These are phyloP conservation scores for Pectinophora gossypiella DNA, from an alignment of 1,140 invertebrate genomes.

Conservation along the genomic window DNA sequence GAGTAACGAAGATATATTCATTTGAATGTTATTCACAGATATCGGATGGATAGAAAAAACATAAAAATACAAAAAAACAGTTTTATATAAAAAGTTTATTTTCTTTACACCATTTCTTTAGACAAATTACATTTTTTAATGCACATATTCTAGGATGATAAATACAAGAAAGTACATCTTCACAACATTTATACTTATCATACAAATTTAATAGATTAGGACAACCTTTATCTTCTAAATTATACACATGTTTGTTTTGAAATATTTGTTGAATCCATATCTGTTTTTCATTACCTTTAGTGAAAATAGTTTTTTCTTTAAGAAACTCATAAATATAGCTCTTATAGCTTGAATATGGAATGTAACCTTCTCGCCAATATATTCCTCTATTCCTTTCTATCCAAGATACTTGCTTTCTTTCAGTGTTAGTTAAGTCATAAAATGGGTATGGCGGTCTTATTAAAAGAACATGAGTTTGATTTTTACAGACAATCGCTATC, in stretches of 20 bases:
- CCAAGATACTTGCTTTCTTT: conserved; percentile 2
- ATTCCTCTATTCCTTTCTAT: conserved; percentile 7
- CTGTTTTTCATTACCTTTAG: conserved; percentile 4
- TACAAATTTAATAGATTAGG: conserved; percentile 4
- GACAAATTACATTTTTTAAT: conserved; percentile 4
- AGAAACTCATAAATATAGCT: not conserved
- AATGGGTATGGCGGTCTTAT: conserved; percentile 15
- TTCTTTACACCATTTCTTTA: conserved; percentile 6
- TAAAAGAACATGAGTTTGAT: conserved; percentile 7
- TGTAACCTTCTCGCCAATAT: conserved; percentile 7
- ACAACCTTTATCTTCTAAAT: conserved; percentile 7
- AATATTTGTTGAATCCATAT: conserved; percentile 4
- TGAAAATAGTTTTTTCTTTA: conserved; percentile 4
- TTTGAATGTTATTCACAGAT: no score
- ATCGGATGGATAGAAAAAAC: no score
- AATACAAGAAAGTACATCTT: not conserved
- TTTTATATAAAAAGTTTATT: no score
- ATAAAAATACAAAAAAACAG: no score
- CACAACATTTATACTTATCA: not conserved
- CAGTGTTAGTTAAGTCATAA: not conserved
- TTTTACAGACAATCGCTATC: conserved; percentile 12
- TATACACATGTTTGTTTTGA: not conserved
- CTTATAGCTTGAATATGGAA: not conserved
- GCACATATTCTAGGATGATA: conserved; percentile 5
- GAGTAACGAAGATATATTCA: no score